Evolutionary conservation across 2,888 invertebrate species (phyloP), one percentile per base, ranked within the genome.

Genomic region (Standfussiana lucernea): DNA sequence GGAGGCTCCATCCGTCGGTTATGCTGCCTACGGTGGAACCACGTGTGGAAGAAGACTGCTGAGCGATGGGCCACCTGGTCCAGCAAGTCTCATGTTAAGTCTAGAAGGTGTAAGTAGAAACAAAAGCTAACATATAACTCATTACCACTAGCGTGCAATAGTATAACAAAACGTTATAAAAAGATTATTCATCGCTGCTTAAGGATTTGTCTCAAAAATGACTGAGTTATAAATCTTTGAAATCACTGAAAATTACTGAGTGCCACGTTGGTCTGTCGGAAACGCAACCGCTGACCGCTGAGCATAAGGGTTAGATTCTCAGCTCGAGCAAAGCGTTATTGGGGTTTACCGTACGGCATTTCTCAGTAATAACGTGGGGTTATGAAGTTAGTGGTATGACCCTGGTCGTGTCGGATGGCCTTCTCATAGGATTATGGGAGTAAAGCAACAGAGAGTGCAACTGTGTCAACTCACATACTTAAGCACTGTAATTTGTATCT

Each of bases 11-110:
- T 92, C n/a, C 91, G 92, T 0, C 91, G 91, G 0, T 86, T 92
- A 4, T 94, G 93, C 65, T 89, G 89, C 13, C 88, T 90, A 18
- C 91, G 93, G 0, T 93, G 92, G 90, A 92, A 92, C 69, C 87
- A 88, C 42, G 92, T 93, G 3, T 95, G 95, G 95, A 94, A 93
- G 77, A 94, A 92, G 72, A 94, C 94, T 0, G 80, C 93, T 0
- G 90, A 92, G 28, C 90, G 92, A 11, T 94, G 92, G 91, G 85
- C 90, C 0, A 79, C 83, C 21, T 92, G 93, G 91, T 90, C 93
- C 0, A 86, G 90, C 0, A 93, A 90, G 75, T 87, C 92, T 2
- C 89, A 89, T 1, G 84, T 87, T 6, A 92, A 87, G 67, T 83
- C 90, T 32, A 90, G 81, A 64, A 94, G 91, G 84, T 83, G 95